Conservation (phyloP, 2,113 vertebrate species). For the Myiopsitta monachus region DNA sequence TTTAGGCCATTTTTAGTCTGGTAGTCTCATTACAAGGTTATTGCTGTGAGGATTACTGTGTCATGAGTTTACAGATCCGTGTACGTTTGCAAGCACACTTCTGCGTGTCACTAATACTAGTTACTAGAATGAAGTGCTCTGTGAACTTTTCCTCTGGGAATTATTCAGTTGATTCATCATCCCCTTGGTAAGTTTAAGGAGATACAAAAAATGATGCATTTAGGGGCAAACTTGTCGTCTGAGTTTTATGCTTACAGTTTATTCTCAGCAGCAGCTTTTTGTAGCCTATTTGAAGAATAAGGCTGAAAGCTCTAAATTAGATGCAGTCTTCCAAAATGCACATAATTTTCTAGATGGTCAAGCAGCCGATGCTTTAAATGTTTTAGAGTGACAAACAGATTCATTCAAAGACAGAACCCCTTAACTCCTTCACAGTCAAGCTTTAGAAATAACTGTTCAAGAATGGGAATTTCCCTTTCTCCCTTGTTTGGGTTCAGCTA, state of each 20-base stretch:
- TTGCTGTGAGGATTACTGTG: not conserved
- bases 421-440: not conserved
- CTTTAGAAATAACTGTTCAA: not conserved
- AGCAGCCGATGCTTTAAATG: not conserved
- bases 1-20: not conserved
- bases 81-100: not conserved
- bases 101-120: not conserved
- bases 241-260: not conserved
- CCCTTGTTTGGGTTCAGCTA: not conserved
- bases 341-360: not conserved
- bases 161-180: not conserved
- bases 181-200: not conserved
- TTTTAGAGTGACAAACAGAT: not conserved
- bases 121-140: not conserved
- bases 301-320: not conserved
- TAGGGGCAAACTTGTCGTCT: not conserved
- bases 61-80: not conserved
- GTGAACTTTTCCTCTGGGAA: not conserved
- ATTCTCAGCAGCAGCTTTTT: not conserved
- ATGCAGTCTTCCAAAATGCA: not conserved
- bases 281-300: not conserved
- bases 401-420: not conserved
- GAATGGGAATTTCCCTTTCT: not conserved
- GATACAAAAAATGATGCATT: not conserved
- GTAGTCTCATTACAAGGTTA: not conserved